phyloP scores from a whole-genome alignment of 2,888 invertebrate species.

The Eilema sororculum region DNA sequence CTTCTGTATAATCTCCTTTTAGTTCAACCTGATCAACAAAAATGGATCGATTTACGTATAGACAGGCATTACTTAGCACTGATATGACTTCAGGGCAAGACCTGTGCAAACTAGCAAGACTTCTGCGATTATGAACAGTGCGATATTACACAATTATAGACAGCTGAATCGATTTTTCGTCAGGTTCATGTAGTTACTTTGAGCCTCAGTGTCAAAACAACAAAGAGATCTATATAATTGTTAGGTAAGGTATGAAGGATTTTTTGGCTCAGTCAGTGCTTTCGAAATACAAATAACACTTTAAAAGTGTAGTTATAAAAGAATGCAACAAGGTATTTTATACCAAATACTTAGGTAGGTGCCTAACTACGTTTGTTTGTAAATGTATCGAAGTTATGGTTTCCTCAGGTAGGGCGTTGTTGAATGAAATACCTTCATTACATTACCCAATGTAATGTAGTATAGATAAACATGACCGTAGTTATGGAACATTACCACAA shows the following conservation, averaged over 20 bases:
- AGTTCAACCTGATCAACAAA: not conserved
- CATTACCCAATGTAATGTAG: too few species aligned
- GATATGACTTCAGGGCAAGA: constrained; percentile 11
- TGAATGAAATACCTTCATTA: not conserved
- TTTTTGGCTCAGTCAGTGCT: not conserved
- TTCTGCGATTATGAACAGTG: not conserved
- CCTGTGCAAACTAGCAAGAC: not conserved
- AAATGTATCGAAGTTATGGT: not conserved
- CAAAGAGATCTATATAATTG: not conserved
- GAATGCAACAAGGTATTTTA: not conserved
- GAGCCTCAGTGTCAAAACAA: not conserved
- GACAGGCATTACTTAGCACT: not conserved
- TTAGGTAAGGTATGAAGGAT: not conserved
- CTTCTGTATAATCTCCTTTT: constrained; percentile 8
- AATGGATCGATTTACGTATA: not conserved
- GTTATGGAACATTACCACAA: not conserved
- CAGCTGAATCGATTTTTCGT: not conserved
- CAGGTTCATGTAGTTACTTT: not conserved
- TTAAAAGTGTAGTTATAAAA: not conserved
- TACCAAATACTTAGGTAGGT: not conserved
- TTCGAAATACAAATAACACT: not conserved
- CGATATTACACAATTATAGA: not conserved
- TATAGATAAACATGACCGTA: not conserved
- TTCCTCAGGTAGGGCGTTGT: not conserved
- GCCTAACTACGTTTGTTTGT: not conserved